Percentiles rank a stretch among this genome's conserved stretches.
Evolutionary conservation across 2,888 invertebrate species (phyloP).

Genomic region (Noctua janthe): DNA sequence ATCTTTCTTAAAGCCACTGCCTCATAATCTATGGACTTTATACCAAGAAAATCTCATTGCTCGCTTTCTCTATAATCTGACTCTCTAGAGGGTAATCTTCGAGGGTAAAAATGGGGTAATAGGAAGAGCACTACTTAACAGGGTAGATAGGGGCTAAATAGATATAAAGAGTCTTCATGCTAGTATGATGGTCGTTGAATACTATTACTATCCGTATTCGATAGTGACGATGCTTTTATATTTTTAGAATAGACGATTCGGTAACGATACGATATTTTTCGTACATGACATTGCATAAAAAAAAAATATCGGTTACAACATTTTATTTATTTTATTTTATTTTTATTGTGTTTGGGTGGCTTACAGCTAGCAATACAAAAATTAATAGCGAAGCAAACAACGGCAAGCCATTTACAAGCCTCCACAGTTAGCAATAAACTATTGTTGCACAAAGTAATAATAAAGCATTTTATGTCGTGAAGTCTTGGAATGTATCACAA

Average conservation of each 20-base stretch:
- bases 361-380: no score
- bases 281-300: background rate
- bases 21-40: slow-evolving; percentile 35
- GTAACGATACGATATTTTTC: slow-evolving; percentile 1
- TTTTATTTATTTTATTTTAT: no score
- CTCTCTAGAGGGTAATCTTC: slow-evolving; percentile 47
- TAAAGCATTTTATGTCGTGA: no score
- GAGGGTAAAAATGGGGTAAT: slow-evolving; percentile 59
- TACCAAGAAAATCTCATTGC: slow-evolving; percentile 9
- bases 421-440: no score
- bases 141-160: slow-evolving; percentile 55
- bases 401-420: no score
- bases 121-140: slow-evolving; percentile 46
- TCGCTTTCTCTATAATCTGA: slow-evolving; percentile 49
- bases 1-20: slow-evolving; percentile 27
- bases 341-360: no score
- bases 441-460: no score
- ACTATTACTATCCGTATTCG: slow-evolving; percentile 30
- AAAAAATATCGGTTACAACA: no score
- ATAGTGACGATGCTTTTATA: slow-evolving; percentile 22
- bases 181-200: slow-evolving; percentile 48
- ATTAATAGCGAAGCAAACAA: no score
- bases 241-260: slow-evolving; percentile 18
- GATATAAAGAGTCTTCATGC: slow-evolving; percentile 47
- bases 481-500: background rate